Percentiles rank a stretch among this genome's conserved stretches.
These are phyloP conservation scores for Anthrax anthrax DNA, from an alignment of 2,888 invertebrate species.

Conservation along the genomic window DNA sequence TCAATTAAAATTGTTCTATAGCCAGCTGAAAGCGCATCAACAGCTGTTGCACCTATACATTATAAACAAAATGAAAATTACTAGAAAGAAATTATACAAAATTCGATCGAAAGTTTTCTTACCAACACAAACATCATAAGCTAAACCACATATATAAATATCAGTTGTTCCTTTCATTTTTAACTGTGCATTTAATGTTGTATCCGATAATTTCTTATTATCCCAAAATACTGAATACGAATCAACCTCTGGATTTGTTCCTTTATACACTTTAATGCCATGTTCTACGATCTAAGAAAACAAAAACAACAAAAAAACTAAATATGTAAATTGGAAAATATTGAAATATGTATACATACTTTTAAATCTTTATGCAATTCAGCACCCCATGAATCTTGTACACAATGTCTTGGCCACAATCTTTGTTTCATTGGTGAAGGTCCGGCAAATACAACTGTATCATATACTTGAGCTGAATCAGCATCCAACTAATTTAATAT, in stretches of 20 bases:
- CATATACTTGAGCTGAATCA: constrained; percentile 68
- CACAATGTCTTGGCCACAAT: constrained; percentile 92
- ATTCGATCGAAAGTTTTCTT: no score
- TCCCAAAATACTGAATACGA: constrained; percentile 98
- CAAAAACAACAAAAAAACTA: background rate
- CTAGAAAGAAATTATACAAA: no score
- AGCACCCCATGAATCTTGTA: constrained; percentile 90
- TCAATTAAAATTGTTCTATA: constrained; percentile 80
- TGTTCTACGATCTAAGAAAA: constrained; percentile 48
- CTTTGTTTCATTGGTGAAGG: constrained; percentile 75
- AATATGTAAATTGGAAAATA: background rate
- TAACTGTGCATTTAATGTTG: constrained; percentile 67
- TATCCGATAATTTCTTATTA: constrained; percentile 82
- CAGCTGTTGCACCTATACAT: constrained; percentile 62
- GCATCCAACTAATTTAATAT: constrained; percentile 42
- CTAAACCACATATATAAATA: constrained; percentile 87
- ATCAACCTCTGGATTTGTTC: constrained; percentile 88
- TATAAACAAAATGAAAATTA: background rate
- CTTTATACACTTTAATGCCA: constrained; percentile 74
- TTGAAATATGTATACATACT: constrained; percentile 31
- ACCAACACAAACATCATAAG: constrained; percentile 92
- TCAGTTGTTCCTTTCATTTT: constrained; percentile 70
- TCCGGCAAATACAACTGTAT: constrained; percentile 85
- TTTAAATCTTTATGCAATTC: constrained; percentile 82
- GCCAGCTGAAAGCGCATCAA: constrained; percentile 78